A percentile compares a stretch with the other conserved stretches of the same genome.
Evolutionary conservation across 1,140 invertebrate genomes (phyloP).

Genomic region (Zaprionus gabonicus): DNA sequence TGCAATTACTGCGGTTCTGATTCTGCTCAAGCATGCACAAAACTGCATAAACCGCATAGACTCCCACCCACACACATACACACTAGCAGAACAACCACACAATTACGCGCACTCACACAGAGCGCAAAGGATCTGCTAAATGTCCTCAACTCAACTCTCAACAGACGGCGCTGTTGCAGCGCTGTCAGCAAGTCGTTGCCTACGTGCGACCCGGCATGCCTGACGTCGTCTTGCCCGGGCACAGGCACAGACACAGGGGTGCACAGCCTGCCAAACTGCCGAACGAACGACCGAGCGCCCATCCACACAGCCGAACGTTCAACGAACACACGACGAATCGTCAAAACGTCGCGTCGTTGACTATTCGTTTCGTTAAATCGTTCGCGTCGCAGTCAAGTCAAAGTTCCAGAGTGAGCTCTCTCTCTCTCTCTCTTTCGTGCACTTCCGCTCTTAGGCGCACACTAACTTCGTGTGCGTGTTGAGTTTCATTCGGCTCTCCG

Average conservation of each 20-base stretch:
- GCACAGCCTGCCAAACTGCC: neutral
- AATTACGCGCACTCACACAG: neutral
- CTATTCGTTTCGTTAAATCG: constrained; percentile 35
- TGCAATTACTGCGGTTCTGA: neutral
- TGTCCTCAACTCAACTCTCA: constrained; percentile 10
- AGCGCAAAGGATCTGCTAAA: constrained; percentile 32
- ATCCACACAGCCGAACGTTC: neutral
- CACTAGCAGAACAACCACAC: neutral
- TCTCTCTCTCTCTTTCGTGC: neutral
- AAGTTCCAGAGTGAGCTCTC: neutral
- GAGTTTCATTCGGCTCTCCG: constrained; percentile 17
- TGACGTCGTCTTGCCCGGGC: neutral
- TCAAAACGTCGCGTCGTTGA: constrained; percentile 11
- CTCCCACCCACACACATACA: neutral
- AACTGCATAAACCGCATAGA: constrained; percentile 6
- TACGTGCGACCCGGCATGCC: constrained; percentile 59
- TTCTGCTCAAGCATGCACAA: constrained; percentile 13
- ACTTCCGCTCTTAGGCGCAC: neutral
- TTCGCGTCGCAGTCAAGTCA: constrained; percentile 37
- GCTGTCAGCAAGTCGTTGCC: constrained; percentile 17
- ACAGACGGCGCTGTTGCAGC: neutral
- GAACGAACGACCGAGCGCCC: neutral
- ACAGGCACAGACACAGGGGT: neutral
- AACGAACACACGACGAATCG: constrained; percentile 14
- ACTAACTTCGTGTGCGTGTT: constrained; percentile 28